phyloP scores from a whole-genome alignment of 2,113 vertebrate species.

The Astatotilapia flaviijosephi region DNA sequence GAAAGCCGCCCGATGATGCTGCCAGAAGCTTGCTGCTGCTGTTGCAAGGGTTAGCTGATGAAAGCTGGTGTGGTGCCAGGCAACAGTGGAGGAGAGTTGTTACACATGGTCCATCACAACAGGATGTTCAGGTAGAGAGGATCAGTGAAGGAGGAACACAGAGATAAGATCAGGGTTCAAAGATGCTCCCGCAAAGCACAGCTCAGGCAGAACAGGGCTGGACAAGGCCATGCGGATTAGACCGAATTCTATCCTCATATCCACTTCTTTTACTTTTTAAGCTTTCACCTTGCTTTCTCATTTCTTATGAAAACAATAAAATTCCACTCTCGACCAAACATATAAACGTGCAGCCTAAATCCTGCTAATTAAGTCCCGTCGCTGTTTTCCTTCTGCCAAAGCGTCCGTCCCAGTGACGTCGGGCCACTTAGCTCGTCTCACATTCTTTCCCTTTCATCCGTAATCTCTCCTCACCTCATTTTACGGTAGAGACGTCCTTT shows the following conservation, averaged over 20 bases:
- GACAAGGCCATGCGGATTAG: background rate
- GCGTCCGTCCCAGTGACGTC: background rate
- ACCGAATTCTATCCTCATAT: background rate
- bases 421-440: background rate
- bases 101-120: constrained; percentile 34
- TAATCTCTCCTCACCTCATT: background rate
- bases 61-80: constrained; percentile 16
- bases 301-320: background rate
- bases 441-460: background rate
- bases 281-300: background rate
- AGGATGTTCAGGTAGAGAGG: constrained; percentile 32
- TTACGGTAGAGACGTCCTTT: background rate
- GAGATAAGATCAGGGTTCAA: constrained; percentile 39
- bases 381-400: background rate
- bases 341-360: background rate
- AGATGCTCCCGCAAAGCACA: constrained; percentile 28
- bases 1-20: background rate
- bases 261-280: background rate
- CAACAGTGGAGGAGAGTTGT: background rate
- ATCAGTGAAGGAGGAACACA: constrained; percentile 3
- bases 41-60: constrained; percentile 17
- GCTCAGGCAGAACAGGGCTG: background rate
- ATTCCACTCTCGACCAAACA: background rate
- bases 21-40: background rate
- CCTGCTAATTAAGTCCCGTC: background rate